A percentile compares a stretch with the other conserved stretches of the same genome.
phyloP scores from a whole-genome alignment of 2,797 vertebrate genomes.

The Alectoris magna region DNA sequence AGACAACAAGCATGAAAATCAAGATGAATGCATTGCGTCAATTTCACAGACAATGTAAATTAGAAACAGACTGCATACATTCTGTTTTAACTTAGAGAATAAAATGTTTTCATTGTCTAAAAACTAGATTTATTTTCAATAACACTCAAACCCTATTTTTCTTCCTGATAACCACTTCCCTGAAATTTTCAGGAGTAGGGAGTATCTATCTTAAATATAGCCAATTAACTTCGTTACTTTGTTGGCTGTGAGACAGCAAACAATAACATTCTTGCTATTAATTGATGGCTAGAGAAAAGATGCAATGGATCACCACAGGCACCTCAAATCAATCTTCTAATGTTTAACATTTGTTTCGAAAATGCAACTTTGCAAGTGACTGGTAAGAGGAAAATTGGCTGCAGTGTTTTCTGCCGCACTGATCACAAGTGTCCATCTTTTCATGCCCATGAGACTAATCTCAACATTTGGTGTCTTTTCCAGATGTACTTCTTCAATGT shows the following conservation, averaged over 20 bases:
- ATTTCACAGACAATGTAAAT: constrained; percentile 71
- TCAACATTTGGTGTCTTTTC: constrained; percentile 6
- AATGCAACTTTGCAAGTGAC: constrained; percentile 31
- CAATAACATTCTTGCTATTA: constrained; percentile 43
- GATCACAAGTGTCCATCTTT: constrained; percentile 29
- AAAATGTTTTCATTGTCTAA: constrained; percentile 72
- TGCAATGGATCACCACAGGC: constrained; percentile 14
- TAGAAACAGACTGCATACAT: constrained; percentile 70
- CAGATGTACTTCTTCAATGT: neutral
- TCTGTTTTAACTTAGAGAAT: constrained; percentile 72
- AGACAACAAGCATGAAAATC: constrained; percentile 66
- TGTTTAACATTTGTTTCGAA: constrained; percentile 40
- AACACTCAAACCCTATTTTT: constrained; percentile 50
- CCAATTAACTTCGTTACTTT: constrained; percentile 39
- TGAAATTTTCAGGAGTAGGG: neutral
- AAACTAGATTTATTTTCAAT: constrained; percentile 63
- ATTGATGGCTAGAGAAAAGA: constrained; percentile 31
- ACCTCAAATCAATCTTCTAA: constrained; percentile 35
- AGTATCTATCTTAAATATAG: constrained; percentile 27
- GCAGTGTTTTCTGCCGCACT: constrained; percentile 17
- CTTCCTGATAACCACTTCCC: constrained; percentile 39
- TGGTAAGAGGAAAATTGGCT: constrained; percentile 31
- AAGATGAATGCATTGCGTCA: constrained; percentile 60
- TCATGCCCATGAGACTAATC: neutral
- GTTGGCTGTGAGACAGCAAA: neutral